Percentiles rank a stretch among this genome's conserved stretches.
Conservation (phyloP, 2,113 vertebrate species). For the Romanogobio albipinnatus region DNA sequence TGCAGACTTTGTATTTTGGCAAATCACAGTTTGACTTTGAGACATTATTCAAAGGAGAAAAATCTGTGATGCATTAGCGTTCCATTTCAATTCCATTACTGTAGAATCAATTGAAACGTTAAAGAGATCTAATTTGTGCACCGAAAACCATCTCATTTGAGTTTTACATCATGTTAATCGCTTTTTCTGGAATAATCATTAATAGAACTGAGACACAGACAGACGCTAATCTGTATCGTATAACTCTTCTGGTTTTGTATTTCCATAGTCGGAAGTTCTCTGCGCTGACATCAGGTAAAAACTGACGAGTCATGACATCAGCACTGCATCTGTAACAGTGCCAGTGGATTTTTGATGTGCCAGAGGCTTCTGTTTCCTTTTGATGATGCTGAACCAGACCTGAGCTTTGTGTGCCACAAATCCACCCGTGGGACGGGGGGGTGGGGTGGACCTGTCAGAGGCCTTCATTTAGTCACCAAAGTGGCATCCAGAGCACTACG, state of each 20-base stretch:
- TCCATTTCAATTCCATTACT: background rate
- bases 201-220: background rate
- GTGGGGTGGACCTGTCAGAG: background rate
- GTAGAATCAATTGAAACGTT: conserved; percentile 11
- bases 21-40: background rate
- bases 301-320: background rate
- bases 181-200: background rate
- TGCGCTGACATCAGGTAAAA: background rate
- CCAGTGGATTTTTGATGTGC: conserved; percentile 36
- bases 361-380: conserved; percentile 35
- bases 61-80: background rate
- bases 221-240: background rate
- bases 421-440: background rate
- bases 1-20: background rate
- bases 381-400: conserved; percentile 22
- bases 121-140: conserved; percentile 1
- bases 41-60: background rate
- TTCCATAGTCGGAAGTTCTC: background rate
- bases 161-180: background rate
- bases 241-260: background rate
- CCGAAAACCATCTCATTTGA: background rate
- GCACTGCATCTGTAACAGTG: conserved; percentile 11
- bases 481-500: background rate
- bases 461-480: background rate
- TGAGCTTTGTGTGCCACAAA: background rate